phyloP scores from a whole-genome alignment of 2,797 vertebrate genomes.

The Malurus splendens region DNA sequence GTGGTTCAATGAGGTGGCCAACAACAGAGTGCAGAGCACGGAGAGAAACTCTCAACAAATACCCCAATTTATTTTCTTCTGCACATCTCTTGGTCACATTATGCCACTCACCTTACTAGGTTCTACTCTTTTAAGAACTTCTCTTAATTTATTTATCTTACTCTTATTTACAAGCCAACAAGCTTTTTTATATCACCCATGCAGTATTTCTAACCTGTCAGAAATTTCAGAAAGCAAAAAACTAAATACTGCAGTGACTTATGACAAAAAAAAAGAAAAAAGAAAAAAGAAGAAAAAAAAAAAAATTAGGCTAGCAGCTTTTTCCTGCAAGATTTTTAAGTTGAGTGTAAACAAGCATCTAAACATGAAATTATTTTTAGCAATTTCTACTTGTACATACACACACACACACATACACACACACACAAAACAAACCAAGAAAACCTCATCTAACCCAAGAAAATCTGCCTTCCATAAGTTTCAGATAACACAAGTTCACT shows the following conservation, averaged over 20 bases:
- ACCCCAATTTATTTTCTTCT: background rate
- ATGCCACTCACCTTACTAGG: background rate
- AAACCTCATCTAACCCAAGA: accelerated
- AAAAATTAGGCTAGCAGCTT: background rate
- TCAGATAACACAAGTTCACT: background rate
- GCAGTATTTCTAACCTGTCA: background rate
- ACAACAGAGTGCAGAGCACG: background rate
- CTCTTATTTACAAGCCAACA: background rate
- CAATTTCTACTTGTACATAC: background rate
- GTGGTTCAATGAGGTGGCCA: background rate
- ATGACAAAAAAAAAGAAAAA: background rate
- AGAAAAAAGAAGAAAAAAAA: too few species aligned
- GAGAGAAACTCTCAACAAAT: background rate
- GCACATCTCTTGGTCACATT: background rate
- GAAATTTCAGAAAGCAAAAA: background rate
- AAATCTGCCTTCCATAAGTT: background rate
- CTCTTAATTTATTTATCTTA: background rate
- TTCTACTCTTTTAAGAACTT: background rate
- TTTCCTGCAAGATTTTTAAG: background rate
- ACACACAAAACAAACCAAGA: background rate
- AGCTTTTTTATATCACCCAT: background rate
- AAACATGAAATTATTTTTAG: background rate
- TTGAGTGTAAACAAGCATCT: background rate
- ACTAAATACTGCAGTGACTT: background rate
- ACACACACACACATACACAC: background rate